Conservation (phyloP, 2,113 vertebrate genomes). For the Paracanthobrama guichenoti region DNA sequence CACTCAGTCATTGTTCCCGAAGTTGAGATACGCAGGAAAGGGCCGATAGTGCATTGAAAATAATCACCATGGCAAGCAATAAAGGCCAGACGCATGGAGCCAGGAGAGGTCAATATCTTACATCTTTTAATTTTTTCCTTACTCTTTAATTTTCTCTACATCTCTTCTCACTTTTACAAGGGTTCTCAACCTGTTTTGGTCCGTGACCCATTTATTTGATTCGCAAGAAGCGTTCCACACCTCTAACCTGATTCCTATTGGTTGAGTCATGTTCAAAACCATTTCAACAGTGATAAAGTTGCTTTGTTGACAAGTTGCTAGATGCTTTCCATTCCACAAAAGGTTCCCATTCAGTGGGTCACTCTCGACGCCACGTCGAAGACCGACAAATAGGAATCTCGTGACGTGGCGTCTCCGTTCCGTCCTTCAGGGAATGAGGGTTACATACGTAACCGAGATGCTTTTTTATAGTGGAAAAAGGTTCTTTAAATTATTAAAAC, state of each 20-base stretch:
- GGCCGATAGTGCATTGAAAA: constrained; percentile 49
- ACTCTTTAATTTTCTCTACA: constrained; percentile 2
- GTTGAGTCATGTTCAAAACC: not conserved
- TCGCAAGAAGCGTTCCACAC: not conserved
- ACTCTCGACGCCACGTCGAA: too few relatives aligned
- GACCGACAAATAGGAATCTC: too few relatives aligned
- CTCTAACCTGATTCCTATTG: too few relatives aligned
- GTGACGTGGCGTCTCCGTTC: too few relatives aligned
- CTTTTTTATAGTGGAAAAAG: too few relatives aligned
- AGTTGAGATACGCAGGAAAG: constrained; percentile 69
- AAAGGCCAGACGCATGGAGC: constrained; percentile 41
- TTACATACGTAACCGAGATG: too few relatives aligned
- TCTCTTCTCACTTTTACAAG: not conserved
- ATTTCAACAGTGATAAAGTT: not conserved
- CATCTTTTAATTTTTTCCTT: constrained; percentile 3
- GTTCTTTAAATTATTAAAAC: not conserved
- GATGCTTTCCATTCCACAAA: too few relatives aligned
- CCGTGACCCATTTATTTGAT: not conserved
- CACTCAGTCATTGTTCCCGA: constrained; percentile 74
- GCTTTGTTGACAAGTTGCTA: too few relatives aligned
- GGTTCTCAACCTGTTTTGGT: not conserved
- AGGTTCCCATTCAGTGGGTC: too few relatives aligned
- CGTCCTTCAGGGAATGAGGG: too few relatives aligned
- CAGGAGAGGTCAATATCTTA: constrained; percentile 39
- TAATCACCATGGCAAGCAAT: constrained; percentile 46